Evolutionary conservation across 2,113 vertebrate genomes (phyloP).

Genomic region (Corythornis madagascariensis): DNA sequence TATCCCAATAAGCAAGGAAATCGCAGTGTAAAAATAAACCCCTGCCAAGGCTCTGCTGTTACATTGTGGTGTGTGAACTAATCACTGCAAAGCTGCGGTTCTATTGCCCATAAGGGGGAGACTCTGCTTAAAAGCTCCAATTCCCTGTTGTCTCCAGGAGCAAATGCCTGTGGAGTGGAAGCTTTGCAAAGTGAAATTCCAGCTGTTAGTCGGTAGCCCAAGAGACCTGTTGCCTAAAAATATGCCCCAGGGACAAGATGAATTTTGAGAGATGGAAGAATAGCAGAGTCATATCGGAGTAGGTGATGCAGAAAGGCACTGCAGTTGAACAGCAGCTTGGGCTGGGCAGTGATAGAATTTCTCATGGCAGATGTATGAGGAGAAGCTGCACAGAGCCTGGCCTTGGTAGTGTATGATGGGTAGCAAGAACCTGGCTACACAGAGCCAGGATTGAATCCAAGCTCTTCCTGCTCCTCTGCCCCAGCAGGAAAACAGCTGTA

Average conservation of each 20-base stretch:
- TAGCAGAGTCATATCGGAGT: neutral
- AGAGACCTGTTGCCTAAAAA: neutral
- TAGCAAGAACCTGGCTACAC: neutral
- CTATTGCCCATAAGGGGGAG: neutral
- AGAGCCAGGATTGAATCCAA: neutral
- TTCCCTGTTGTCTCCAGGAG: neutral
- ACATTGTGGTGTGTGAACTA: neutral
- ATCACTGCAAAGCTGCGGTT: neutral
- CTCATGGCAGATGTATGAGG: neutral
- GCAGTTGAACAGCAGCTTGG: neutral
- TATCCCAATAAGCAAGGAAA: neutral
- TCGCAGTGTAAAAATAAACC: neutral
- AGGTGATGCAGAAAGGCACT: neutral
- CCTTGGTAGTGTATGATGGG: neutral
- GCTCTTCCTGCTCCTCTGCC: neutral
- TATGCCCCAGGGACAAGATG: neutral
- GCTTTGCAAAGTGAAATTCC: conserved; percentile 21
- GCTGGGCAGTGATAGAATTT: neutral
- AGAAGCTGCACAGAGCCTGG: neutral
- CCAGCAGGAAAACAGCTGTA: neutral
- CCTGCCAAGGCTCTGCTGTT: neutral
- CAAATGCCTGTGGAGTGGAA: neutral
- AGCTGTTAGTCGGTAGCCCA: neutral
- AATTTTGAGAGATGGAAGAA: neutral
- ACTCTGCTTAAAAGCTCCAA: neutral